A percentile compares a stretch with the other conserved stretches of the same genome.
Evolutionary conservation across 1,140 invertebrate species (phyloP).

Genomic region (Drosophila murphyi): DNA sequence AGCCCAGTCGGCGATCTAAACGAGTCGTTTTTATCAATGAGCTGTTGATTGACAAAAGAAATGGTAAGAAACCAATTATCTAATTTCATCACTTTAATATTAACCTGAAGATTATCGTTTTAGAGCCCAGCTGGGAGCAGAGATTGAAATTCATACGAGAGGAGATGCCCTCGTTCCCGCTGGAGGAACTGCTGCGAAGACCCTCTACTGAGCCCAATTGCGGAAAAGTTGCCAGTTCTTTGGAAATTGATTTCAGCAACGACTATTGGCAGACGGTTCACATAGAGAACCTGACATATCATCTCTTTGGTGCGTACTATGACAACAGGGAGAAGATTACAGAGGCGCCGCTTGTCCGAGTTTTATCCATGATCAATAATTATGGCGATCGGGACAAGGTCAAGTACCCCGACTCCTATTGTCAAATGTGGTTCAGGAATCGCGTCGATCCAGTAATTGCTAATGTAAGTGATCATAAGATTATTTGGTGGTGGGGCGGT

Average conservation of each 20-base stretch:
- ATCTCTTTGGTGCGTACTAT: conserved; percentile 88
- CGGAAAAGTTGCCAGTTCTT: conserved; percentile 36
- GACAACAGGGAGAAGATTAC: conserved; percentile 87
- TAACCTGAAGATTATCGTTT: background rate
- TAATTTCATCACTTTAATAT: background rate
- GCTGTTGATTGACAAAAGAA: conserved; percentile 46
- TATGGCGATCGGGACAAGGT: conserved; percentile 94
- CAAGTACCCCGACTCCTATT: conserved; percentile 69
- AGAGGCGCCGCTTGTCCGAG: conserved; percentile 85
- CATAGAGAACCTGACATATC: conserved; percentile 43
- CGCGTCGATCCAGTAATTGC: conserved; percentile 87
- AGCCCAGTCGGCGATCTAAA: too few species aligned
- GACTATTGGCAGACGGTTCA: conserved; percentile 90
- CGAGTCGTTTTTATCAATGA: conserved; percentile 17
- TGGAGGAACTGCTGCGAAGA: background rate
- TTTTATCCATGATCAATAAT: conserved; percentile 79
- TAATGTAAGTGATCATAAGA: conserved; percentile 92
- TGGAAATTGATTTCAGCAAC: conserved; percentile 65
- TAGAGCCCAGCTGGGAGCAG: conserved; percentile 36
- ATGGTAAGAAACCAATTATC: conserved; percentile 12
- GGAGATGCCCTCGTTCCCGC: too few species aligned
- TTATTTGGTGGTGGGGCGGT: conserved; percentile 97
- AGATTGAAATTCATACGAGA: too few species aligned
- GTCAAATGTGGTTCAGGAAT: conserved; percentile 94
- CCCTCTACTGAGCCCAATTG: conserved; percentile 14